Base-by-base conservation (phyloP, 2,113 vertebrate genomes). In the Trachemys scripta region DNA sequence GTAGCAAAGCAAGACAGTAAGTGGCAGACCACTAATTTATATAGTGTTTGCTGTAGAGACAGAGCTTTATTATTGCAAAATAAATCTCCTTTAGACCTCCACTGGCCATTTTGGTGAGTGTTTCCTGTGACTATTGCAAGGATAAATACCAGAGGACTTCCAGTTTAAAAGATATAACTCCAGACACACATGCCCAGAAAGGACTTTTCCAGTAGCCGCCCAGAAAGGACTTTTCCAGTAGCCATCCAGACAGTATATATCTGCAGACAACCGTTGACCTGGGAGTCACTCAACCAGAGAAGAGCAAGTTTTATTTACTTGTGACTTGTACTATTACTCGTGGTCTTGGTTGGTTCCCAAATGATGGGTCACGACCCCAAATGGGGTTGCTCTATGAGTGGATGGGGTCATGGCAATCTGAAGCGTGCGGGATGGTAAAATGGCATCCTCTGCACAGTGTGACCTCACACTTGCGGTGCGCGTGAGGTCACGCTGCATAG, bases 271-370 rank as follows among this genome's bases (percentile, higher is more conserved):
- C 42, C 49, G 35, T 62, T 0, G 62, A 59, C 31, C 25, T 13
- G 0, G 10, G 51, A 38, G n/a, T 38, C n/a, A 10, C 19, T 38
- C 38, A 56, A 38, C 72, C 0, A 1, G n/a, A 50, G 12, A 25
- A 29, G 51, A 90, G 54, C 27, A 75, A 80, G 6, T 1, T n/a
- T 53, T 29, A 10, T 9, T 27, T 31, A 35, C 49, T 72, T 3
- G 47, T 69, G 38, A 85, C 38, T 49, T 79, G 8, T 75, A 78
- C 54, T 59, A 19, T 24, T 25, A 84, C 50, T 20, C 42, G 19
- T 4, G 12, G 59, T 3, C 59, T 45, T 11, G 53, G 8, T 69
- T 8, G 17, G 35, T 38, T 69, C 65, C 65, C 65, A 38, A 69
- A 69, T 4, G 16, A 69, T 38, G 29, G 7, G 65, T 38, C 35